These are phyloP conservation scores for Apodemia duryi DNA, from an alignment of 2,888 invertebrate genomes.

Conservation along the genomic window DNA sequence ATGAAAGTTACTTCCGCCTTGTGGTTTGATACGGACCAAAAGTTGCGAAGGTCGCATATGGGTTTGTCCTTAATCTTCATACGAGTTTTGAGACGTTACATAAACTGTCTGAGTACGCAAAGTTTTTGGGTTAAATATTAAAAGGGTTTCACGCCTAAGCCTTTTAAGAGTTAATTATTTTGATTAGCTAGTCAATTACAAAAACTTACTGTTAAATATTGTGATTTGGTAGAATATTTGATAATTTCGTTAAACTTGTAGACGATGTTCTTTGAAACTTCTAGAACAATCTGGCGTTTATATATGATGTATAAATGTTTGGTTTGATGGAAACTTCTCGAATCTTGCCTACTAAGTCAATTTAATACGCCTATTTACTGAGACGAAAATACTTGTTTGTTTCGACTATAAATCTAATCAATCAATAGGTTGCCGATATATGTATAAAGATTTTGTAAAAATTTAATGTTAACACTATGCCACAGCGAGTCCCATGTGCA, in stretches of 20 bases:
- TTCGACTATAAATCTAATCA: too few relatives aligned
- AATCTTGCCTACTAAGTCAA: too few relatives aligned
- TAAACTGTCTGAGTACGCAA: neutral
- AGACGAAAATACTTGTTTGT: too few relatives aligned
- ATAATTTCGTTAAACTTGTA: neutral
- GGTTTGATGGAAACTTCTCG: too few relatives aligned
- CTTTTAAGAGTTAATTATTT: slow-evolving; percentile 12
- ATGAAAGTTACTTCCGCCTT: slow-evolving; percentile 8
- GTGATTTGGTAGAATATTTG: neutral
- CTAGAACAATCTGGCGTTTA: too few relatives aligned
- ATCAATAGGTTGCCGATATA: too few relatives aligned
- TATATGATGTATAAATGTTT: too few relatives aligned
- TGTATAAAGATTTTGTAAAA: too few relatives aligned
- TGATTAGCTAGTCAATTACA: slow-evolving; percentile 6
- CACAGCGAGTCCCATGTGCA: too few relatives aligned
- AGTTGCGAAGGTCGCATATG: neutral
- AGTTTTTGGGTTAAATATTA: slow-evolving; percentile 7
- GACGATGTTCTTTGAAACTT: too few relatives aligned
- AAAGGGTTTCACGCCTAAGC: neutral
- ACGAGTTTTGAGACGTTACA: slow-evolving; percentile 1
- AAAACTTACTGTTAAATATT: neutral
- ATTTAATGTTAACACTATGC: too few relatives aligned
- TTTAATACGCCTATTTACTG: too few relatives aligned
- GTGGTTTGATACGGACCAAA: slow-evolving; percentile 3
- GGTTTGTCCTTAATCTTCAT: neutral